Conservation (phyloP, 2,113 vertebrate genomes). For the Zootoca vivipara region DNA sequence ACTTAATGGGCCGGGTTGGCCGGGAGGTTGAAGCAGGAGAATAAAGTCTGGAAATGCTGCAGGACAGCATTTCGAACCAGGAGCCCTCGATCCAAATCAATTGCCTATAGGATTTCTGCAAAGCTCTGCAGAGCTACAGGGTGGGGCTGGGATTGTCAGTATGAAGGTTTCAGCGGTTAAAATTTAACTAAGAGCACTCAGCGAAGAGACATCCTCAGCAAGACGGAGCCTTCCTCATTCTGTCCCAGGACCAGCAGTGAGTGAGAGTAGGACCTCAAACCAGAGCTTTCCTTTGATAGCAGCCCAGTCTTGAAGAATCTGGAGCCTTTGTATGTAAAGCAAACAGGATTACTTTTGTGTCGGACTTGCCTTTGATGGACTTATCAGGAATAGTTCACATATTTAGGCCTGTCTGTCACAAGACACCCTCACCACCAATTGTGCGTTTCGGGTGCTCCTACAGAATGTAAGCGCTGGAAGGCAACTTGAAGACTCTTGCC, state of each 20-base stretch:
- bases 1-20: not conserved
- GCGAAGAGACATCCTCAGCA: not conserved
- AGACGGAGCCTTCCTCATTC: not conserved
- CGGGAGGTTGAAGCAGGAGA: not conserved
- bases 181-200: conserved; percentile 4
- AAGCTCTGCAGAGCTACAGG: not conserved
- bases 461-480: not conserved
- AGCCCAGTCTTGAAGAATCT: not conserved
- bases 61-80: not conserved
- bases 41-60: not conserved
- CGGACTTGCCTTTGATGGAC: not conserved
- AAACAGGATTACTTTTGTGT: conserved; percentile 4
- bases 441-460: not conserved
- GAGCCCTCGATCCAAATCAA: not conserved
- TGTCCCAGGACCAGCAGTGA: not conserved
- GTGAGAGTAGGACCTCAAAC: not conserved
- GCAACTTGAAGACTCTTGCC: not conserved
- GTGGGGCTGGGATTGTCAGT: not conserved
- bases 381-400: conserved; percentile 25
- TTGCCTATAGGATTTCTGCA: not conserved
- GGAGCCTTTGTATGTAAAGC: conserved; percentile 1
- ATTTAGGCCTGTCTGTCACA: conserved; percentile 1
- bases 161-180: not conserved
- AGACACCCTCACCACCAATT: too few relatives aligned
- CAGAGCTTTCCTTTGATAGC: not conserved